Evolutionary conservation across 2,113 vertebrate genomes (phyloP), one percentile per base, ranked within the genome.

Genomic region (Chauna torquata): DNA sequence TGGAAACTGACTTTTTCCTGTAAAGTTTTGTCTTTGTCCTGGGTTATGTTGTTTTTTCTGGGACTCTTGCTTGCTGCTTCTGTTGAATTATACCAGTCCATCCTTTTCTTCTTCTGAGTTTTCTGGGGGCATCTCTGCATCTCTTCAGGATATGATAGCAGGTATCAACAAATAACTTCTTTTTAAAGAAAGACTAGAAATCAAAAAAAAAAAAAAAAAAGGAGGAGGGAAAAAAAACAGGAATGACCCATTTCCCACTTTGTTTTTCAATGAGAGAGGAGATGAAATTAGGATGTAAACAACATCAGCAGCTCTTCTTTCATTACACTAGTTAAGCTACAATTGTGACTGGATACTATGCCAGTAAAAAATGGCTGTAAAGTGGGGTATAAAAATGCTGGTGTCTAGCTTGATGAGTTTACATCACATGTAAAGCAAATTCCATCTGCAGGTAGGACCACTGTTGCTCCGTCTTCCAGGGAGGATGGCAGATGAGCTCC

Each of bases 141-240:
- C 66, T 75, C 58, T 93, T 92, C 45, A 59, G 66, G 81, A 25
- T 72, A 57, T 22, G 28, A 49, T 22, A 22, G n/a, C 69, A 88
- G 45, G 28, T 7, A 75, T 47, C 71, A 81, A 84, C 24, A 86
- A 50, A 68, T 57, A 36, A n/a, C 52, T 88, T 81, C 32, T 90
- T 95, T 92, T 96, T 84, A 84, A 86, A 80, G 76, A 82, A 90
- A 88, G 80, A 92, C 81, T 86, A 84, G 68, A 93, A 91, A 94
- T 93, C 75, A 80, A 68, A 72, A 57, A 68, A 84, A 86, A 81
- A 9, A 30, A 16, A 72, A 61, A 54, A 20, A 45, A 30, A 28
- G 27, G 28, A 25, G 38, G 40, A 17, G 18, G 14, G 50, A 8
- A 30, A 57, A 59, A 47, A 24, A 20, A 14, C 0, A 17, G n/a